Conservation (phyloP, 2,888 invertebrate species). For the Cephus pygmeus region DNA sequence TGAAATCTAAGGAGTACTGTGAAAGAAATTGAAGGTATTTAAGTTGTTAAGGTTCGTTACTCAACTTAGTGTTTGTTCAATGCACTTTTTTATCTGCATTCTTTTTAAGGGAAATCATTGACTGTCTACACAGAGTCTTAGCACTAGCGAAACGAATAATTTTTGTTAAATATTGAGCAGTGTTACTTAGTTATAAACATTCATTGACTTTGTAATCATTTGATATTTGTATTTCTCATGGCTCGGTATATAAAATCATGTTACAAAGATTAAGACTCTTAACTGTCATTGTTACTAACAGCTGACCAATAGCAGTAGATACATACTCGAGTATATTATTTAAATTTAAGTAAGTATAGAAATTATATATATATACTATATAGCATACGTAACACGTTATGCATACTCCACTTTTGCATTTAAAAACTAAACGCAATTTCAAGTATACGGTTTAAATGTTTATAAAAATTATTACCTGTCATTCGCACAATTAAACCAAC, state of each 20-base stretch:
- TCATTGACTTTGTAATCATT: not conserved
- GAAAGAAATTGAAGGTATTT: not conserved
- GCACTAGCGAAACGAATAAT: too few species aligned
- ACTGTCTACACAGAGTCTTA: too few species aligned
- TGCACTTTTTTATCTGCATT: not conserved
- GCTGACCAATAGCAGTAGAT: not conserved
- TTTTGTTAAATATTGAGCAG: not conserved
- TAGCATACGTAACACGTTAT: not conserved
- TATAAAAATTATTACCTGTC: not conserved
- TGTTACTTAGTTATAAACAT: not conserved
- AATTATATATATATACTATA: not conserved
- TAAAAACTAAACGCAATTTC: not conserved
- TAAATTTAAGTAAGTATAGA: not conserved
- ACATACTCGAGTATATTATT: not conserved
- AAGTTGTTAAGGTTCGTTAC: not conserved
- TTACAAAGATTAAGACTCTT: not conserved
- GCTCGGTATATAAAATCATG: conserved; percentile 2
- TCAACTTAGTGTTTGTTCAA: not conserved
- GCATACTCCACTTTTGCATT: not conserved
- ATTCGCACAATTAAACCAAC: not conserved
- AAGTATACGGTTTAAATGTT: not conserved
- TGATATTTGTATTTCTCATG: not conserved
- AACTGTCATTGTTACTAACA: not conserved
- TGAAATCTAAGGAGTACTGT: not conserved
- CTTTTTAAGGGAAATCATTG: too few species aligned